Evolutionary conservation across 2,113 vertebrate species (phyloP), one percentile per base, ranked within the genome.

Genomic region (Saccopteryx leptura): DNA sequence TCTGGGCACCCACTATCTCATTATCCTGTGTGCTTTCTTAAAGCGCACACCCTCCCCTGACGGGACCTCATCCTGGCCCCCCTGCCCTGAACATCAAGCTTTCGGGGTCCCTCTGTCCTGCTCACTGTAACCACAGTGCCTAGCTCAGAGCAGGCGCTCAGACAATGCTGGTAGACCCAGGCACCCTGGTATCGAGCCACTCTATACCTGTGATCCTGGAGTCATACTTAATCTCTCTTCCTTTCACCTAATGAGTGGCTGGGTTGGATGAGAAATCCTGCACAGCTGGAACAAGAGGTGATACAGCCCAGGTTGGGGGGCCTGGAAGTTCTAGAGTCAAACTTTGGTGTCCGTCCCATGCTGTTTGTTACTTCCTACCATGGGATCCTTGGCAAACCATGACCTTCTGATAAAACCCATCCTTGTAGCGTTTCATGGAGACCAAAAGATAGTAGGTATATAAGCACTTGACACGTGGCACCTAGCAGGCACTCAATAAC

Each of bases 401-500:
- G 9, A 21, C 48, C 50, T 52, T 80, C 69, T 58, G 46, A 86
- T 54, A 54, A 80, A 76, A 58, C 15, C 15, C n/a, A 2, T 17
- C 60, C 33, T 31, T 0, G 4, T 1, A 24, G 33, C 63, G 11
- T n/a, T 71, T 72, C 71, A 58, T 0, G 17, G 76, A 81, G 39
- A 76, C 68, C 0, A 31, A 56, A 48, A 79, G 54, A 17, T 0
- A 28, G 63, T 2, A 10, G 1, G 9, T 11, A 7, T 11, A 5
- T 0, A 15, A 39, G 28, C 26, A 13, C 26, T 4, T 4, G 8
- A 21, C 7, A 19, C 5, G 0, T 0, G 2, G 46, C 21, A 56
- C 14, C 0, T 0, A 3, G 87, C 2, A 48, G 74, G 46, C 18
- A 1, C 2, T 48, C 18, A 4, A 11, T 21, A 48, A 50, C 23